Evolutionary conservation across 2,797 vertebrate genomes (phyloP), one percentile per base, ranked within the genome.

Genomic region (Lophotriccus pileatus): DNA sequence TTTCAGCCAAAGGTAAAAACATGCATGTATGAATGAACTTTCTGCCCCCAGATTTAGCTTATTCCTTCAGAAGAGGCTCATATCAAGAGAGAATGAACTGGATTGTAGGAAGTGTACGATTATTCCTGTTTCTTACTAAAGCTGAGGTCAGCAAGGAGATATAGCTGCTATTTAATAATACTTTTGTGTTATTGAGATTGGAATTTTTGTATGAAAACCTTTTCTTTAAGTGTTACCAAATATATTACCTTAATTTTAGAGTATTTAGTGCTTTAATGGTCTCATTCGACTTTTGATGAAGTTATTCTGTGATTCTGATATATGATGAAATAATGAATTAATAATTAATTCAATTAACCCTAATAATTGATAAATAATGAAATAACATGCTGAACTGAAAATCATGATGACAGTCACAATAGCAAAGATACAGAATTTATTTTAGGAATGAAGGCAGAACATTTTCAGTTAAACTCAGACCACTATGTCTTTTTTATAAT

Each of bases 1-100:
- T 99, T 97, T 98, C 98, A 79, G 99, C 99, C 89, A 99, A 99
- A 99, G 99, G 99, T 99, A 98, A 97, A 97, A 92, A 90, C 32
- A 19, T 92, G 9, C 70, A 70, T 79, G 14, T 87, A 41, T 91
- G 63, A 95, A 79, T 94, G 34, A 95, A 88, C 44, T 92, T 85
- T 96, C 47, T 95, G 30, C 82, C 55, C 44, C 14, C 18, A 78
- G 6, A 62, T 89, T 84, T 87, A 93, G 24, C 39, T 88, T 43
- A 23, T 6, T 90, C 11, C 75, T 93, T 93, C 50, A 70, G 49
- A 91, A 78, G 34, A 75, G 28, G 34, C 36, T 89, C 11, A 1
- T 90, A 79, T 59, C 43, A 91, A 84, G 90, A 85, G 44, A 52
- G 36, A 92, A 44, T 46, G 3, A 49, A n/a, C 30, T 91, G 39